Conservation (phyloP, 2,888 invertebrate genomes). For the Eurytoma californica region DNA sequence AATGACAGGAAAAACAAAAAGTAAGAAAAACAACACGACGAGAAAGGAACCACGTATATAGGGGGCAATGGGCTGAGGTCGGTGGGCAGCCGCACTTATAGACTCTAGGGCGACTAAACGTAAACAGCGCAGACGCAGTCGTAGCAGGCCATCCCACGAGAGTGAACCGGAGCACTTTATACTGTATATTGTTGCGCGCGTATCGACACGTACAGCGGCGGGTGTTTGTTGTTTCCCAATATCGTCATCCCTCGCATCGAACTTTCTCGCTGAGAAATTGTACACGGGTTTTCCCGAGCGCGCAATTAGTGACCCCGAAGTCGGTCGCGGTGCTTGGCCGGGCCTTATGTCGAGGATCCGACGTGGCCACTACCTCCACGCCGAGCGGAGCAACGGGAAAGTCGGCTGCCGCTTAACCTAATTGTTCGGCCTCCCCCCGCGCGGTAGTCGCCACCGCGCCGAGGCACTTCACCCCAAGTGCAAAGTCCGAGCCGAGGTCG, state of each 20-base stretch:
- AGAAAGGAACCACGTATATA: too few relatives aligned
- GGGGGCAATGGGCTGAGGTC: too few relatives aligned
- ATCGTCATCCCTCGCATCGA: too few relatives aligned
- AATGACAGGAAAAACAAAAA: too few relatives aligned
- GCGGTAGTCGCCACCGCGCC: neutral
- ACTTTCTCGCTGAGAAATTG: too few relatives aligned
- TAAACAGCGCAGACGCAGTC: conserved; percentile 39
- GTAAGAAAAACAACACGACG: too few relatives aligned
- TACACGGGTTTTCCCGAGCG: too few relatives aligned
- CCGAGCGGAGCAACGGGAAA: neutral
- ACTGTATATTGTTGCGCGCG: neutral
- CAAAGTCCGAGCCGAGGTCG: too few relatives aligned
- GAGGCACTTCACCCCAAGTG: too few relatives aligned
- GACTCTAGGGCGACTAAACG: neutral
- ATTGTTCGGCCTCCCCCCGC: neutral
- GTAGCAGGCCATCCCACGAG: too few relatives aligned
- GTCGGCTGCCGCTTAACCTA: conserved; percentile 49
- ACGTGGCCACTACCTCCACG: neutral
- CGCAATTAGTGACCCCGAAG: too few relatives aligned
- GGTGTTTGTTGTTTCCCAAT: neutral
- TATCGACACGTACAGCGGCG: neutral
- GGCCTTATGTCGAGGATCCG: conserved; percentile 33
- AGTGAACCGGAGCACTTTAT: neutral
- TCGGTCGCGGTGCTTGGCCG: neutral
- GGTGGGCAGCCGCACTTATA: too few relatives aligned